Base-by-base conservation (phyloP, 2,888 invertebrate species). In the Noctuana brunneofusca region DNA sequence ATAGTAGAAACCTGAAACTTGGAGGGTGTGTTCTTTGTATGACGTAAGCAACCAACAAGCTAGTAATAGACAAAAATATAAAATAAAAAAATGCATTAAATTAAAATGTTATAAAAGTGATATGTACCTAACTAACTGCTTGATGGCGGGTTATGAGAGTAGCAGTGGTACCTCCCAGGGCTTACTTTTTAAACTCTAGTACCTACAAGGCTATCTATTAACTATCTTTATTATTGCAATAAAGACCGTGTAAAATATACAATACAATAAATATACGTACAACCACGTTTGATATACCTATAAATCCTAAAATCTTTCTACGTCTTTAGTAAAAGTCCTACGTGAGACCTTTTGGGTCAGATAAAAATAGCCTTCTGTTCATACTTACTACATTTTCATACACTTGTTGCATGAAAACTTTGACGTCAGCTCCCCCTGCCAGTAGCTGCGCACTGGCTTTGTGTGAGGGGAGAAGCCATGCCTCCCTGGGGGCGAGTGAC, bases 321-420 rank as follows among this genome's bases (percentile, higher is more conserved):
- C 2, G 18, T 43, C 22, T 3, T 22, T n/a, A 24, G 30, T 16
- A 2, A 11, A 14, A 48, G 18, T 12, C 41, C 41, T 62, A 60
- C 60, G 67, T 70, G 65, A 69, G 69, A 69, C 75, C 71, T 75
- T 79, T 82, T 78, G 69, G 69, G 72, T 68, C 58, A 76, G 79
- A 78, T 88, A 89, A 85, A 89, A 89, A 89, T 89, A 89, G 81
- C 83, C 72, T 71, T 64, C 71, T 65, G 67, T 75, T 72, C 80
- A 75, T 71, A 78, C 76, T 71, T 73, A 78, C 75, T 82, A 82
- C 78, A 78, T 73, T 76, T 79, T 76, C 78, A 79, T 79, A 78
- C 86, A 89, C 89, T 89, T 89, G 89, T 89, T 90, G 90, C 90
- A 84, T 79, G 76, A 73, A 76, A 68, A 72, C 73, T 72, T 88